Conservation (phyloP, 2,113 vertebrate species). For the Hemiprocne comata region DNA sequence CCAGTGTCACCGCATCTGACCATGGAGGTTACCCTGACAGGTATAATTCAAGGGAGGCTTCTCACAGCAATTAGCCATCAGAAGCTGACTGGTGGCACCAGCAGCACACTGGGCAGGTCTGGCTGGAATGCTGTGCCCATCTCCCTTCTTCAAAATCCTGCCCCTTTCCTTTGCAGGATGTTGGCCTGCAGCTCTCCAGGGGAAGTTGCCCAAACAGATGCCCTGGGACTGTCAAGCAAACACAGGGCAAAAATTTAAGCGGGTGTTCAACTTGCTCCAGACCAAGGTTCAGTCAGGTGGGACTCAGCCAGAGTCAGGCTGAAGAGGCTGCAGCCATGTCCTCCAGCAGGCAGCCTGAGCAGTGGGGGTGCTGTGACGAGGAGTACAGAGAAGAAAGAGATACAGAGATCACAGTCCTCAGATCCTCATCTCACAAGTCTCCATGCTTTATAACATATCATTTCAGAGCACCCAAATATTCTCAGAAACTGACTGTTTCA, state of each 20-base stretch:
- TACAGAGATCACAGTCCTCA: accelerated
- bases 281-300: neutral
- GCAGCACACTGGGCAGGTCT: neutral
- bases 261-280: neutral
- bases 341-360: neutral
- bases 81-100: neutral
- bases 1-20: neutral
- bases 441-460: neutral
- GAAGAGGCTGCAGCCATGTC: neutral
- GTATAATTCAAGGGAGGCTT: neutral
- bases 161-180: neutral
- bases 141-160: neutral
- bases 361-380: neutral
- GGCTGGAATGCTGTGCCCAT: neutral
- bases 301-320: accelerated
- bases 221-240: neutral
- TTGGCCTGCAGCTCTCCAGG: too few relatives aligned
- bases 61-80: accelerated
- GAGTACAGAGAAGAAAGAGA: neutral
- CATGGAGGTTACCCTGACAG: neutral
- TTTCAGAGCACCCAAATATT: neutral
- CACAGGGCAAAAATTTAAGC: neutral
- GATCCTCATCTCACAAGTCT: accelerated
- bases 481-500: neutral
- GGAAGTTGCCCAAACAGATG: neutral